Evolutionary conservation across 2,797 vertebrate genomes (phyloP).

Genomic region (Phaenicophaeus curvirostris): DNA sequence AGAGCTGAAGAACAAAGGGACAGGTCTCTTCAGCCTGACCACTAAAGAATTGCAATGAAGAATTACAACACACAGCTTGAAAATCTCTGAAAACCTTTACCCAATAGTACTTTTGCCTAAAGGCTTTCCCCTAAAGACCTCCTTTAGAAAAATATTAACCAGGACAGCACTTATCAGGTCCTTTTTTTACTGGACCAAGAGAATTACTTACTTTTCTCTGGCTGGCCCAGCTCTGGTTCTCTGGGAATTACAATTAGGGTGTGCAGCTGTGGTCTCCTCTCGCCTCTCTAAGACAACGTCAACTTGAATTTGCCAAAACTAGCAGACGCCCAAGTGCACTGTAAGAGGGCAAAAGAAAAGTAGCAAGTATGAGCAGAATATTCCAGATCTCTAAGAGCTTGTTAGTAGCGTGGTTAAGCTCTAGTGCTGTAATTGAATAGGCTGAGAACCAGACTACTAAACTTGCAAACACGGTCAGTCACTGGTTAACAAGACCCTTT

Average conservation of each 20-base stretch:
- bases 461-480: slow-evolving; percentile 15
- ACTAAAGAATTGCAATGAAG: neutral
- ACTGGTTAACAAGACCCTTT: slow-evolving; percentile 22
- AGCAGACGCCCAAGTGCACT: neutral
- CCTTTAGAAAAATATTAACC: neutral
- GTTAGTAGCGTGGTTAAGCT: neutral
- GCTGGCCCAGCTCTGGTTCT: neutral
- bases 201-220: neutral
- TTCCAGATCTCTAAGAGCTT: slow-evolving; percentile 10
- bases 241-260: neutral
- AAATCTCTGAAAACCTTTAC: neutral
- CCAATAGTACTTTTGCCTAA: neutral
- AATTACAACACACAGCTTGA: neutral
- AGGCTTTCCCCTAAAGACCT: neutral
- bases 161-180: neutral
- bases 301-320: neutral
- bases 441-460: neutral
- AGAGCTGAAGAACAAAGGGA: neutral
- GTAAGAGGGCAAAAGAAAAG: neutral
- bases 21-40: neutral
- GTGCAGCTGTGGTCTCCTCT: neutral
- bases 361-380: neutral
- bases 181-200: neutral
- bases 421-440: neutral
- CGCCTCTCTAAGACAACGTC: neutral